These are phyloP conservation scores for Indri indri DNA, from an alignment of 2,113 vertebrate species.

Conservation along the genomic window DNA sequence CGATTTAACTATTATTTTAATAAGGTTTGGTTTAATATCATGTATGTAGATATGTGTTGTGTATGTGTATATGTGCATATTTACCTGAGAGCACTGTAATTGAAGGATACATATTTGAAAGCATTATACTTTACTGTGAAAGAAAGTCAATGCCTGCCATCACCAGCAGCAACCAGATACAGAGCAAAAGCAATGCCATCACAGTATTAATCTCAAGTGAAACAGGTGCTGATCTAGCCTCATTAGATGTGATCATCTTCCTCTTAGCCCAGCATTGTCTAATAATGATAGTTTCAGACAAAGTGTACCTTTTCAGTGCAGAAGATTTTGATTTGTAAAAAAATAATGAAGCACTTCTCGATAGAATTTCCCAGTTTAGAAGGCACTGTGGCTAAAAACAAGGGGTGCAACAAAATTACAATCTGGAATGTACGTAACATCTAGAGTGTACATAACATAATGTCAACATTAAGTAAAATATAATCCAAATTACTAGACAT, in stretches of 20 bases:
- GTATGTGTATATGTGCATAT: not conserved
- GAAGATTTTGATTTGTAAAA: not conserved
- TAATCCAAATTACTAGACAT: not conserved
- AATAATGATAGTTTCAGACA: not conserved
- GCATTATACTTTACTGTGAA: not conserved
- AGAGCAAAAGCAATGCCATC: not conserved
- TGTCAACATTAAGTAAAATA: not conserved
- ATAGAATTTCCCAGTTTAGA: not conserved
- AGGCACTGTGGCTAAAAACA: not conserved
- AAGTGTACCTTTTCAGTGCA: not conserved
- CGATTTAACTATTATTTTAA: not conserved
- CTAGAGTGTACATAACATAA: not conserved
- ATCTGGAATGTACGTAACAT: not conserved
- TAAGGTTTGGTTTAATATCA: not conserved
- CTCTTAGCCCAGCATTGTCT: not conserved
- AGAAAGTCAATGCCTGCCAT: not conserved
- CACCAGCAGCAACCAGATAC: not conserved
- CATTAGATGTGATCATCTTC: not conserved
- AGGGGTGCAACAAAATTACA: not conserved
- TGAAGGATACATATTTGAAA: not conserved
- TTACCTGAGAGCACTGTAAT: not conserved
- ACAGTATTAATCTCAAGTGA: not conserved
- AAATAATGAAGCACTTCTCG: not conserved
- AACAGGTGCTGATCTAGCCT: not conserved
- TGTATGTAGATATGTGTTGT: not conserved